These are phyloP conservation scores for Cephus cinctus DNA, from an alignment of 1,140 invertebrate species.

Conservation along the genomic window DNA sequence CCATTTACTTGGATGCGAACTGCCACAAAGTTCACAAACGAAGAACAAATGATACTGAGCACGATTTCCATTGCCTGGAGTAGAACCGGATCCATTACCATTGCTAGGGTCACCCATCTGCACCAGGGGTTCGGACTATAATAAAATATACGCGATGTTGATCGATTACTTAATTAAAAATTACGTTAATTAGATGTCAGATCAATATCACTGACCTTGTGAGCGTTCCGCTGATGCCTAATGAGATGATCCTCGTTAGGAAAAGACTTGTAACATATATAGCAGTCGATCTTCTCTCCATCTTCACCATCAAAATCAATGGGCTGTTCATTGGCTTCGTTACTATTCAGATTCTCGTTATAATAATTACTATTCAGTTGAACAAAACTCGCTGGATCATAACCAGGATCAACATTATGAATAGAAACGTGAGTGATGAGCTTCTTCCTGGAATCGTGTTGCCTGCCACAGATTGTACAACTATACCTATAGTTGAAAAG, in stretches of 20 bases:
- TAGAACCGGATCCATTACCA: constrained; percentile 26
- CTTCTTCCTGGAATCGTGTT: constrained; percentile 61
- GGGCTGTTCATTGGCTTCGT: constrained; percentile 37
- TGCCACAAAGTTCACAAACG: constrained; percentile 57
- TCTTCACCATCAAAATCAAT: constrained; percentile 46
- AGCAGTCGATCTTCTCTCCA: constrained; percentile 48
- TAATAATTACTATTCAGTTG: constrained; percentile 55
- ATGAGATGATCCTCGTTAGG: constrained; percentile 55
- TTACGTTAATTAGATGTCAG: background rate
- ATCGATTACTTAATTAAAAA: too few species aligned
- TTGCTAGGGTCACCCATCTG: constrained; percentile 27
- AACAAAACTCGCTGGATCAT: constrained; percentile 58
- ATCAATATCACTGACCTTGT: constrained; percentile 33
- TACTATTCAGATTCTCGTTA: constrained; percentile 39
- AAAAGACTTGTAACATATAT: constrained; percentile 55
- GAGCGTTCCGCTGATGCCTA: constrained; percentile 55
- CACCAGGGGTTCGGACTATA: constrained; percentile 33
- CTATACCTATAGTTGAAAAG: constrained; percentile 35
- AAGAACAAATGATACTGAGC: constrained; percentile 55
- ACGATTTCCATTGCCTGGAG: constrained; percentile 40
- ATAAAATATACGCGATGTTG: constrained; percentile 1
- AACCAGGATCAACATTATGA: constrained; percentile 55
- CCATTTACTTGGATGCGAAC: constrained; percentile 56
- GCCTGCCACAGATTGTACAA: constrained; percentile 61
- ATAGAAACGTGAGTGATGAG: constrained; percentile 61